These are phyloP conservation scores for Callimorpha dominula DNA, from an alignment of 2,888 invertebrate genomes.

Conservation along the genomic window DNA sequence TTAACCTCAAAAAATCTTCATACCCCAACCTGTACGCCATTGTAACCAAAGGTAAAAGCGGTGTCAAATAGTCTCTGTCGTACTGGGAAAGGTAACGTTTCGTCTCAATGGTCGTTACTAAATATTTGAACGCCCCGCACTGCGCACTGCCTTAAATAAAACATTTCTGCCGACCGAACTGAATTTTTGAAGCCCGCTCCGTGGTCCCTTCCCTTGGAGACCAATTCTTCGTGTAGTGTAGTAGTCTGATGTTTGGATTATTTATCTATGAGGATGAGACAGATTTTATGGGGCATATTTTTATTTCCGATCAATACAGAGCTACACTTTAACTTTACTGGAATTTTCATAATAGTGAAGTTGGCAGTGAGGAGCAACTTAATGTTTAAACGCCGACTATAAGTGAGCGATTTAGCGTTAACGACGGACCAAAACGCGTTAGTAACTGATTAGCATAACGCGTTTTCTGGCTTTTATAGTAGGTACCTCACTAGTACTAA, in stretches of 20 bases:
- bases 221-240: conserved; percentile 42
- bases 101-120: conserved; percentile 73
- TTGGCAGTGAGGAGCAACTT: not conserved
- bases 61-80: conserved; percentile 50
- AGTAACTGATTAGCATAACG: not conserved
- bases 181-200: conserved; percentile 75
- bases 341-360: not conserved
- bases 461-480: not conserved
- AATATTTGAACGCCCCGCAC: conserved; percentile 80
- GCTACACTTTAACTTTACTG: not conserved
- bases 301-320: conserved; percentile 1
- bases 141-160: conserved; percentile 79
- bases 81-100: conserved; percentile 61
- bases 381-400: not conserved
- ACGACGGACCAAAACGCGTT: not conserved
- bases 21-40: conserved; percentile 7
- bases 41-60: conserved; percentile 40
- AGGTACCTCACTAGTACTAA: not conserved
- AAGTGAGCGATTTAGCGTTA: not conserved
- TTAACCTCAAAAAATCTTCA: conserved; percentile 10
- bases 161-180: conserved; percentile 71
- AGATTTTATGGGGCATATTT: conserved; percentile 35
- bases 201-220: conserved; percentile 61
- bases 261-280: conserved; percentile 31
- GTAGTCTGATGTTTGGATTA: conserved; percentile 36